Evolutionary conservation across 2,113 vertebrate species (phyloP), one percentile per base, ranked within the genome.

Genomic region (Peromyscus maniculatus): DNA sequence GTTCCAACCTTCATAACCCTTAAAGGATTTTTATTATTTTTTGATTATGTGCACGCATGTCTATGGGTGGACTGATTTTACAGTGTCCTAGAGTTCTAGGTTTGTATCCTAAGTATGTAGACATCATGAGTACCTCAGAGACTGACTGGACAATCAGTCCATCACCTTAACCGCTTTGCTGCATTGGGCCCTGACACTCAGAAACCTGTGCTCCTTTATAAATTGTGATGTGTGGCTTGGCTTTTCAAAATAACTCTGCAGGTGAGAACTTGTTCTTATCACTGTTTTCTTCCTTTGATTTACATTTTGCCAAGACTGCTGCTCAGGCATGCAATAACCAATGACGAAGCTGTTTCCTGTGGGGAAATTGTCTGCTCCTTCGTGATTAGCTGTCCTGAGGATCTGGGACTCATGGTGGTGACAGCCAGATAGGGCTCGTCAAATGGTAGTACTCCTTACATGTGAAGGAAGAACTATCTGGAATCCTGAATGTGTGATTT

Each of bases 271-370:
- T 94, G 59, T 57, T 87, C 87, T 64, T 72, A 67, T 84, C 78
- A 26, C 15, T 79, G 69, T 16, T 69, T 97, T 97, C 57, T 78
- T 74, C 36, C 46, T 95, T 93, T 78, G 11, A 95, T 74, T 75
- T 91, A 78, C 87, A 43, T 94, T 49, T 16, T 91, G 71, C 46
- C 72, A 84, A 93, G 39, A 89, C 72, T 31, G 21, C 52, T 69
- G 64, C 36, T 93, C 39, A 88, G 66, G 55, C 78, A 43, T 43
- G 26, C 46, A 93, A 2, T 46, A 28, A 36, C 86, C 77, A 95
- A 75, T 80, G 69, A 79, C 26, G 46, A 91, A n/a, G n/a, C 87
- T 89, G 77, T 96, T 89, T 94, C 93, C 91, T 93, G 16, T 74
- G 83, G 87, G 78, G 66, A 78, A 88, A 16, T 33, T 31, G 55